Conservation (phyloP, 2,888 invertebrate species). For the Diaprepes abbreviatus region DNA sequence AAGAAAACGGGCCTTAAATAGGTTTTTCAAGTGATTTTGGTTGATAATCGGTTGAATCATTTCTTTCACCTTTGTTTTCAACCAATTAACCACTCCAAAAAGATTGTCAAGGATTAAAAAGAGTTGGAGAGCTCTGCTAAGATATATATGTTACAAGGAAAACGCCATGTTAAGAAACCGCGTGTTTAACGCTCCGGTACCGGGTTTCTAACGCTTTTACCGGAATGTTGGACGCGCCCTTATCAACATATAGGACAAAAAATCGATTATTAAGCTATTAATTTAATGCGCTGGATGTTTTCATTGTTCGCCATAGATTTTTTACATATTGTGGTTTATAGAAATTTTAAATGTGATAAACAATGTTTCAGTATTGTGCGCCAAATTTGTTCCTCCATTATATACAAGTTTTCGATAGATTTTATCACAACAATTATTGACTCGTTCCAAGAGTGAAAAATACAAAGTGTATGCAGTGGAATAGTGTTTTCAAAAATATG, state of each 20-base stretch:
- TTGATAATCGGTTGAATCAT: no score
- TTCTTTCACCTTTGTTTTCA: no score
- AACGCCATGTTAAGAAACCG: not conserved
- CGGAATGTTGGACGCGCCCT: not conserved
- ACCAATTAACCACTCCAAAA: no score
- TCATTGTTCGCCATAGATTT: constrained; percentile 9
- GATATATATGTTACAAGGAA: not conserved
- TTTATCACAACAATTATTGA: no score
- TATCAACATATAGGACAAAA: not conserved
- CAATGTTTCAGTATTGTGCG: constrained; percentile 6
- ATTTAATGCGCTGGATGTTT: not conserved
- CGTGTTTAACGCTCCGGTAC: not conserved
- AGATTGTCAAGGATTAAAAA: no score
- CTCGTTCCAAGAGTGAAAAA: not conserved
- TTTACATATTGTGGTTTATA: constrained; percentile 12
- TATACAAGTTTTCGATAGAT: constrained; percentile 32
- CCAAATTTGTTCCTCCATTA: constrained; percentile 27
- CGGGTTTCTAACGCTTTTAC: not conserved
- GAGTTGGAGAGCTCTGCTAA: no score
- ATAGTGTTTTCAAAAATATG: not conserved
- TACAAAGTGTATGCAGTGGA: not conserved
- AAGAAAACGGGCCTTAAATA: no score
- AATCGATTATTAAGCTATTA: not conserved
- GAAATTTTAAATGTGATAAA: constrained; percentile 28
- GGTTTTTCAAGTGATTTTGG: no score